phyloP scores from a whole-genome alignment of 92 coral and sea anemone genomes.

The Blastomussa wellsi region DNA sequence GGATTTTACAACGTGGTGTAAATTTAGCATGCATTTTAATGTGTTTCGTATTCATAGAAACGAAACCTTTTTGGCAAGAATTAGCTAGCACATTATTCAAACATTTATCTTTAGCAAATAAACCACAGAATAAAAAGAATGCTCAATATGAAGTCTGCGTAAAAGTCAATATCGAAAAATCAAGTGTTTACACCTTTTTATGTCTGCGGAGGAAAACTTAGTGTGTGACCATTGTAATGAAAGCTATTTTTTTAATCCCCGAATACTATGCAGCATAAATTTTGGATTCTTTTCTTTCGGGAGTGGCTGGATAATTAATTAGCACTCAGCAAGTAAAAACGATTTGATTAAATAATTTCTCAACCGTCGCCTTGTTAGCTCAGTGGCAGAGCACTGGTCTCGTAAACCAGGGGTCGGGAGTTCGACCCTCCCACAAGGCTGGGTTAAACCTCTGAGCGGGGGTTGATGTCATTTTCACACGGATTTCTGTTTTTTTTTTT shows the following conservation, averaged over 20 bases:
- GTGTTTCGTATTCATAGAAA: conserved; percentile 11
- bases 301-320: background rate
- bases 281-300: background rate
- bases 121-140: background rate
- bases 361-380: conserved; percentile 63
- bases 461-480: no score
- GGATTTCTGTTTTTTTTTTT: no score
- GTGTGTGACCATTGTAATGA: no score
- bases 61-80: background rate
- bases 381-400: conserved; percentile 96
- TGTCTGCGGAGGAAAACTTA: no score
- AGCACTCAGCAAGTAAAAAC: background rate
- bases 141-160: background rate
- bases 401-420: conserved; percentile 98
- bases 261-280: background rate
- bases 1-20: background rate
- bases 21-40: background rate
- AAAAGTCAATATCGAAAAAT: background rate
- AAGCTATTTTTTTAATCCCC: no score
- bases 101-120: background rate
- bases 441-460: no score
- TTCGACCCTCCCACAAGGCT: conserved; percentile 85
- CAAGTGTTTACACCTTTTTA: no score
- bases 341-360: background rate
- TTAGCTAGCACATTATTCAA: background rate